phyloP scores from a whole-genome alignment of 2,888 invertebrate genomes.

The Prionchulus punctatus region DNA sequence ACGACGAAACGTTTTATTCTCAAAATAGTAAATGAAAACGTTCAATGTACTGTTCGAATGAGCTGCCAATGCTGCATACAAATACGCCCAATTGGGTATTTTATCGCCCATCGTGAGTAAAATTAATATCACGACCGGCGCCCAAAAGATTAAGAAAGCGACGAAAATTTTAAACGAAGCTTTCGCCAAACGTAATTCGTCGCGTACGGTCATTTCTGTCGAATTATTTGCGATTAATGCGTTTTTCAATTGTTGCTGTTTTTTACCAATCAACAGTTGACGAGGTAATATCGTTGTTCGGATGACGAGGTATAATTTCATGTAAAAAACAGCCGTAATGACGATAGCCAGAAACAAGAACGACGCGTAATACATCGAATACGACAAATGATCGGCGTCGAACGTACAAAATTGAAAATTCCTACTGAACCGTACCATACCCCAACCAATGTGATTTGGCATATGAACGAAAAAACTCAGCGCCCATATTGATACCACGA shows the following conservation, averaged over 20 bases:
- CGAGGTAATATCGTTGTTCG: neutral
- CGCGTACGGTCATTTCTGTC: too few relatives aligned
- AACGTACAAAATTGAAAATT: conserved; percentile 1
- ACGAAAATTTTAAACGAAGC: conserved; percentile 3
- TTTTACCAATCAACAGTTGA: neutral
- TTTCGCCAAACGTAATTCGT: conserved; percentile 1
- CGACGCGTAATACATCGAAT: neutral
- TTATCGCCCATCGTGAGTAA: neutral
- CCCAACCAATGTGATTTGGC: conserved; percentile 6
- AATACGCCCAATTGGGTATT: neutral
- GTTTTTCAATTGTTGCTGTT: too few relatives aligned
- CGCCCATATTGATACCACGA: neutral
- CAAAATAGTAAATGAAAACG: conserved; percentile 3
- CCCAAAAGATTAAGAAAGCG: conserved; percentile 2
- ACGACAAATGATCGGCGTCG: neutral
- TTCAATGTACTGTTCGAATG: conserved; percentile 2
- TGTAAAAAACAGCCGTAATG: neutral
- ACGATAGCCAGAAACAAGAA: neutral
- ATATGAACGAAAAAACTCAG: neutral
- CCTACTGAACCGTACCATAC: neutral
- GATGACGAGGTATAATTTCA: neutral
- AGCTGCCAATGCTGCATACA: neutral
- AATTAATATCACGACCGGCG: neutral
- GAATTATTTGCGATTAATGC: too few relatives aligned
- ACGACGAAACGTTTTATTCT: neutral